phyloP scores from a whole-genome alignment of 2,888 invertebrate genomes.

The Syrista parreyssii region DNA sequence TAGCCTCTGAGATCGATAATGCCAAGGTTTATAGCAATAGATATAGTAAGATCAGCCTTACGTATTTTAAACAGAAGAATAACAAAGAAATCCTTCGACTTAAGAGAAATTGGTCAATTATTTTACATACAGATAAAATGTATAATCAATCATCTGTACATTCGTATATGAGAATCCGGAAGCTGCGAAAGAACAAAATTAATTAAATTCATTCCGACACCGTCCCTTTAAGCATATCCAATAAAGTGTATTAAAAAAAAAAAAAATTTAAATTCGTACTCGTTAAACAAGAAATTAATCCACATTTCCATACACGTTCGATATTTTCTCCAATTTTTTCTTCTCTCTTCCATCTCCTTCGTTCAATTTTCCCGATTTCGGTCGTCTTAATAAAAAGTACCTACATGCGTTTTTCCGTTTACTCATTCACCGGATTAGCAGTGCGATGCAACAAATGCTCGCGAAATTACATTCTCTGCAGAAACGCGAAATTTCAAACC shows the following conservation, averaged over 20 bases:
- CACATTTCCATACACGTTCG: too few relatives aligned
- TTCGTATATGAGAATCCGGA: background rate
- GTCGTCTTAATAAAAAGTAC: background rate
- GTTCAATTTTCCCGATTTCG: background rate
- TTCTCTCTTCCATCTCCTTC: background rate
- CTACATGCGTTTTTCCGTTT: background rate
- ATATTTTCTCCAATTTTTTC: background rate
- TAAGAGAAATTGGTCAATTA: background rate
- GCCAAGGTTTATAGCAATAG: background rate
- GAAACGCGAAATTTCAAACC: background rate
- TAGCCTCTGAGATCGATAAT: background rate
- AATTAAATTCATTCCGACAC: background rate
- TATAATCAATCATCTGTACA: background rate
- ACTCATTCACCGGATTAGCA: background rate
- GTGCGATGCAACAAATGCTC: background rate
- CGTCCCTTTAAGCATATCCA: background rate
- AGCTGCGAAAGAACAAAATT: background rate
- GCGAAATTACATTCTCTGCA: background rate
- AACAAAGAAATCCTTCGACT: background rate
- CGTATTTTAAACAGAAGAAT: background rate
- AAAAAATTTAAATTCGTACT: background rate
- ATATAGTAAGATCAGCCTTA: background rate
- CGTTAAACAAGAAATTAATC: too few relatives aligned
- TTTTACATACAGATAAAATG: background rate
- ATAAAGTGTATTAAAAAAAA: background rate